Base-by-base conservation (phyloP, 2,797 vertebrate genomes). In the Alca torda region DNA sequence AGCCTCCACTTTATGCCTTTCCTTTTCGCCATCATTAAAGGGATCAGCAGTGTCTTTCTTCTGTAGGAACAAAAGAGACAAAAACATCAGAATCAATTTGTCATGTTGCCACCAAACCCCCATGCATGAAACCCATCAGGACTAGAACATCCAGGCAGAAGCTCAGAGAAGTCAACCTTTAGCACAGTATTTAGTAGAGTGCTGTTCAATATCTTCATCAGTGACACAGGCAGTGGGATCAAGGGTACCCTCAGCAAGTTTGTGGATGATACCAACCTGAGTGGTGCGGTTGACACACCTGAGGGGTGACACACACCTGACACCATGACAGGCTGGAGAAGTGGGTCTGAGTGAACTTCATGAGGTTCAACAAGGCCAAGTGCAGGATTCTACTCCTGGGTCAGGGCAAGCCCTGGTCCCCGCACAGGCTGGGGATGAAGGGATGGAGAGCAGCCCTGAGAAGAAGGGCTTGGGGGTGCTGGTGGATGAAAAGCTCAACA, bases 1-100 rank as follows among this genome's bases (percentile, higher is more conserved):
- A 21, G 97, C 98, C 90, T 98, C 98, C 21, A 98, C 95, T 97
- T 99, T 98, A 78, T 98, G 98, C 3, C 97, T 97, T 91, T 98
- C 97, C 53, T 98, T 98, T 80, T 98, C 98, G 6, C 98, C 97
- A n/a, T 98, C 97, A 11, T 98, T 98, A 81, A 98, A 97, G 73
- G 96, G 97, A 96, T 98, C 97, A 48, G 75, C 59, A 30, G 80
- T 39, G 33, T 97, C 96, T 94, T 98, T 98, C 84, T 97, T 98
- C 98, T 98, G 96, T 6, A 65, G 68, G 68, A 95, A 91, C 60
- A 68, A 96, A 14, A 65, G 21, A 77, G 35, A 53, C 30, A 95
- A 92, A 97, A 72, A 7, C 70, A 90, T 54, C 33, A 92, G 28
- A 89, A 86, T 39, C 33, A 73, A 19, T 19, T 37, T 41, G 13